A percentile compares a stretch with the other conserved stretches of the same genome.
Evolutionary conservation across 2,113 vertebrate species (phyloP).

Genomic region (Ictalurus punctatus): DNA sequence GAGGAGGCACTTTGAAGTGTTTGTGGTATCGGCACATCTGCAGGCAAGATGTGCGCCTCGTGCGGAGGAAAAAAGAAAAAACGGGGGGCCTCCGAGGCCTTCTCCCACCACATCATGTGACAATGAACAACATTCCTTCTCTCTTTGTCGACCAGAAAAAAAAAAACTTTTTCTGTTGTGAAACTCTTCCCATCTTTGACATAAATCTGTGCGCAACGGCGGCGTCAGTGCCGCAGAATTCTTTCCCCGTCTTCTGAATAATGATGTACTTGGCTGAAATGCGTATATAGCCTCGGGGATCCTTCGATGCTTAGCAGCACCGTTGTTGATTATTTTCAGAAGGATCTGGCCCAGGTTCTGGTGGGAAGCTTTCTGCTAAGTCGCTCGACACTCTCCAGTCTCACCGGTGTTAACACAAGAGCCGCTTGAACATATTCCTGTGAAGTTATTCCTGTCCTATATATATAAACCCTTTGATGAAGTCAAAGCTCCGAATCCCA

Average conservation of each 20-base stretch:
- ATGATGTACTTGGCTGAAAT: slow-evolving; percentile 36
- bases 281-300: slow-evolving; percentile 33
- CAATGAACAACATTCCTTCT: slow-evolving; percentile 80
- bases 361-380: slow-evolving; percentile 11
- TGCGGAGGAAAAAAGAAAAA: slow-evolving; percentile 1
- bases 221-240: slow-evolving; percentile 13
- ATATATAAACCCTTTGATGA: background rate
- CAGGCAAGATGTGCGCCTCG: slow-evolving; percentile 81
- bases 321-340: slow-evolving; percentile 48
- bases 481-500: background rate
- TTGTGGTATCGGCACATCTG: slow-evolving; percentile 88
- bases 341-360: slow-evolving; percentile 18
- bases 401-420: background rate
- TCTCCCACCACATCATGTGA: slow-evolving; percentile 81
- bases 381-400: background rate
- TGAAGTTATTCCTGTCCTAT: background rate
- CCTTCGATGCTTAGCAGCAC: slow-evolving; percentile 32
- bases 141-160: slow-evolving; percentile 66
- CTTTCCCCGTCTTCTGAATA: slow-evolving; percentile 27
- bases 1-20: slow-evolving; percentile 88
- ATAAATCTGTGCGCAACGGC: slow-evolving; percentile 42
- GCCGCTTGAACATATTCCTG: background rate
- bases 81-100: background rate
- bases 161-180: background rate
- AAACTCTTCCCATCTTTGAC: slow-evolving; percentile 39